Evolutionary conservation across 2,113 vertebrate genomes (phyloP), one percentile per base, ranked within the genome.

Genomic region (Galemys pyrenaicus): DNA sequence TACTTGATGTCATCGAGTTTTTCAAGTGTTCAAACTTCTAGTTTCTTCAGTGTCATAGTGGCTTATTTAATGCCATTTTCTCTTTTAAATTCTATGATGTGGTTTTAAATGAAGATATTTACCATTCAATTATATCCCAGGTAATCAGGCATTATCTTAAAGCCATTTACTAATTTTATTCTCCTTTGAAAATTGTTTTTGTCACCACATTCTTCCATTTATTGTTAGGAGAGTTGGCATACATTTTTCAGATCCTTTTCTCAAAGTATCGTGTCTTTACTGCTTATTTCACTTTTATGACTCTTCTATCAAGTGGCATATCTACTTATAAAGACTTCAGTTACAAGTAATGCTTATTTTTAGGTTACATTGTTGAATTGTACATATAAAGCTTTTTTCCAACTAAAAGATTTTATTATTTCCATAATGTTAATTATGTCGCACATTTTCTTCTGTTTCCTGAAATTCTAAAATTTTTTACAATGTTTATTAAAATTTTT

Each of bases 111-210:
- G 70, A 88, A 80, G 7, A 56, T 79, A 87, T 90, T 74, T 75
- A n/a, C 84, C 16, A 68, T 85, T 82, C 56, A 35, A 62, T 49
- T 89, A 58, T 71, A 83, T 71, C 71, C 7, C 2, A 73, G 8
- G 24, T 82, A 89, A 86, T 54, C 83, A 44, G 24, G 9, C 56
- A 67, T 78, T 86, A 78, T 78, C 56, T 82, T 82, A 70, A 60
- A 81, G n/a, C 30, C 30, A 58, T 65, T 82, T 81, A 67, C 73
- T 15, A 71, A 1, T 80, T 90, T 60, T 51, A 28, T 79, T 90
- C 37, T 86, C 30, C 58, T 95, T 92, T 92, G 68, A 71, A 89
- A 85, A 58, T 89, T 1, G 84, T 79, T 80, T 75, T 35, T 82
- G 3, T 82, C 26, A 68, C 22, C 44, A 19, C 20, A 37, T 73